A percentile compares a stretch with the other conserved stretches of the same genome.
phyloP scores from a whole-genome alignment of 2,113 vertebrate genomes.

The Regulus satrapa region DNA sequence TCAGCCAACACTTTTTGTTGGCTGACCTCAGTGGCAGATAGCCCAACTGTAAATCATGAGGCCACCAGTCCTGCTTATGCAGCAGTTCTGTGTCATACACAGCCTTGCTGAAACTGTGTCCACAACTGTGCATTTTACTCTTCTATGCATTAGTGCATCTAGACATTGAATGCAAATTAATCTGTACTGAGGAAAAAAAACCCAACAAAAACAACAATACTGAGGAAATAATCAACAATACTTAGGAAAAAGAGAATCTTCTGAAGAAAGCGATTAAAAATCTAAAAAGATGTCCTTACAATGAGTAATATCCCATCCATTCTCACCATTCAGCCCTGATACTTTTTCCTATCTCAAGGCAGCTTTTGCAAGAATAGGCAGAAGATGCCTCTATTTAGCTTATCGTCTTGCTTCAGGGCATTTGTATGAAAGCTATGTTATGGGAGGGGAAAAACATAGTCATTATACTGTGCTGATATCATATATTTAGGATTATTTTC shows the following conservation, averaged over 20 bases:
- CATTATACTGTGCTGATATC: neutral
- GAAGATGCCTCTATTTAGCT: neutral
- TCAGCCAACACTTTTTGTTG: neutral
- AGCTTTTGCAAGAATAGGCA: neutral
- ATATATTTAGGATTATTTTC: neutral
- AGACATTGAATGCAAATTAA: neutral
- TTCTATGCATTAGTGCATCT: neutral
- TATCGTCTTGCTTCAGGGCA: neutral
- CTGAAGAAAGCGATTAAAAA: neutral
- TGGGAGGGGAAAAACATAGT: neutral
- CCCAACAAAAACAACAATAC: no score
- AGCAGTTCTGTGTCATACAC: neutral
- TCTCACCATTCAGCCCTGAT: neutral
- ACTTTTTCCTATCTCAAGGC: neutral
- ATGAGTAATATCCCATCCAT: neutral
- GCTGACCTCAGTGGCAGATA: neutral
- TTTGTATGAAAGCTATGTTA: neutral
- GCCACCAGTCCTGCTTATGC: neutral
- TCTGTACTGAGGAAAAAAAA: neutral
- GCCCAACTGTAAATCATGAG: neutral
- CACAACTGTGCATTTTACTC: neutral
- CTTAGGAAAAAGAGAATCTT: neutral
- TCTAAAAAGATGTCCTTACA: neutral
- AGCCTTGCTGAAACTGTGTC: neutral
- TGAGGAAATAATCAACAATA: neutral